Percentiles rank a stretch among this genome's conserved stretches.
phyloP scores from a whole-genome alignment of 2,888 invertebrate genomes.

The Mesopsocus fuscifrons region DNA sequence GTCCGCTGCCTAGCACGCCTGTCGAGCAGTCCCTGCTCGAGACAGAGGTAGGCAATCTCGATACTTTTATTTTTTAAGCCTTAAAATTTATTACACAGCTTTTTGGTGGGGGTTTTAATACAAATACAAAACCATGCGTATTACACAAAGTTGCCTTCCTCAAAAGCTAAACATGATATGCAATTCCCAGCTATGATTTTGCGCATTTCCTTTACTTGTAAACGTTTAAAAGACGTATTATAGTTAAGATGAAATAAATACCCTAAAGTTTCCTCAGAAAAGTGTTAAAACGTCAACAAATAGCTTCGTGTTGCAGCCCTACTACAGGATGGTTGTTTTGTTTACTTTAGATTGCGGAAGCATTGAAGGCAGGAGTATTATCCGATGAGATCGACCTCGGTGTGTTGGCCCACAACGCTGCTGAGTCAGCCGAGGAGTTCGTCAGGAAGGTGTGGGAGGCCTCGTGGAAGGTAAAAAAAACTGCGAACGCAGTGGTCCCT shows the following conservation, averaged over 20 bases:
- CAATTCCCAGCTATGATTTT: too few species aligned
- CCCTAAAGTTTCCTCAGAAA: too few species aligned
- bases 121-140: conserved; percentile 4
- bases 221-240: too few species aligned
- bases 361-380: conserved; percentile 64
- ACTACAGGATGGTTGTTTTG: too few species aligned
- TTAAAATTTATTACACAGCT: conserved; percentile 2
- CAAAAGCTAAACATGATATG: too few species aligned
- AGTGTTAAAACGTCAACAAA: too few species aligned
- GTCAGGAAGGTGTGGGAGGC: conserved; percentile 49
- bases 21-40: conserved; percentile 69
- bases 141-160: conserved; percentile 11
- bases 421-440: conserved; percentile 87
- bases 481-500: too few species aligned
- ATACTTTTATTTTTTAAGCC: conserved; percentile 14
- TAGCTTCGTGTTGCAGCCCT: too few species aligned
- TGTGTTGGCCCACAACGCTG: conserved; percentile 69
- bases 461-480: conserved; percentile 31
- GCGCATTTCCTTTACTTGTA: too few species aligned
- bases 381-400: conserved; percentile 71
- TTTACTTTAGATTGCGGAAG: conserved; percentile 49
- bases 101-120: background rate
- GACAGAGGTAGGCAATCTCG: conserved; percentile 39
- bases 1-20: conserved; percentile 69
- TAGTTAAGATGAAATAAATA: too few species aligned